phyloP scores from a whole-genome alignment of 2,888 invertebrate species.

The Stenichneumon culpator region DNA sequence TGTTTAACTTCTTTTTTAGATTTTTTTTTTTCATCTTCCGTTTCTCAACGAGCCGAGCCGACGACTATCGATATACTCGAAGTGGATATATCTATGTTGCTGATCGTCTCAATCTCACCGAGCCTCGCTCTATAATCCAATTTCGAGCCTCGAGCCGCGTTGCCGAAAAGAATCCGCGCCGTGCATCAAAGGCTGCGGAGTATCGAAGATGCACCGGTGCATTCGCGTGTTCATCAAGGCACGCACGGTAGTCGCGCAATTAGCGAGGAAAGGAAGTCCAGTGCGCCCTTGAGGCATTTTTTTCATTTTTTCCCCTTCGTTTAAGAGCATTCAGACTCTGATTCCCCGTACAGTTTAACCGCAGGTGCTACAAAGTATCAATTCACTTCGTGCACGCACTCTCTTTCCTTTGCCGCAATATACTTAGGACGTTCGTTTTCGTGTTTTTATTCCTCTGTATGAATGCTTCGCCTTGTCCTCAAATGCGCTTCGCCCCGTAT shows the following conservation, averaged over 20 bases:
- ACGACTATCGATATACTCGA: not conserved
- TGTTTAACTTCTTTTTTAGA: conserved; percentile 10
- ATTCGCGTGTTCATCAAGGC: conserved; percentile 12
- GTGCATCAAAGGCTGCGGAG: not conserved
- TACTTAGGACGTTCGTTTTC: not conserved
- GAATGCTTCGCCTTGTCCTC: not conserved
- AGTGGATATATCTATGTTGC: not conserved
- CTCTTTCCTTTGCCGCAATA: conserved; percentile 14
- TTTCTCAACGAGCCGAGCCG: not conserved
- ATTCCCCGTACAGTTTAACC: conserved; percentile 53
- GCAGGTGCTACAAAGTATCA: conserved; percentile 61
- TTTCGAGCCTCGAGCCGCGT: not conserved
- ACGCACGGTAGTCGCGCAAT: conserved; percentile 35
- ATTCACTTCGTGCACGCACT: conserved; percentile 55
- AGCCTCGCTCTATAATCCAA: not conserved
- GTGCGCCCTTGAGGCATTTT: conserved; percentile 21
- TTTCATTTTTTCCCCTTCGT: not conserved
- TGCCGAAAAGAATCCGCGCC: not conserved
- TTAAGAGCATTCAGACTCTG: conserved; percentile 35
- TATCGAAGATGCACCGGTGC: not conserved
- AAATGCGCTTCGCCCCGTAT: not conserved
- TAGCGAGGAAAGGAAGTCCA: conserved; percentile 14
- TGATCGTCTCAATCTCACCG: not conserved
- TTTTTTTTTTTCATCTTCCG: conserved; percentile 15
- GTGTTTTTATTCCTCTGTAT: conserved; percentile 1